Conservation (phyloP, 2,797 vertebrate species). For the Toxotes lorentzi region DNA sequence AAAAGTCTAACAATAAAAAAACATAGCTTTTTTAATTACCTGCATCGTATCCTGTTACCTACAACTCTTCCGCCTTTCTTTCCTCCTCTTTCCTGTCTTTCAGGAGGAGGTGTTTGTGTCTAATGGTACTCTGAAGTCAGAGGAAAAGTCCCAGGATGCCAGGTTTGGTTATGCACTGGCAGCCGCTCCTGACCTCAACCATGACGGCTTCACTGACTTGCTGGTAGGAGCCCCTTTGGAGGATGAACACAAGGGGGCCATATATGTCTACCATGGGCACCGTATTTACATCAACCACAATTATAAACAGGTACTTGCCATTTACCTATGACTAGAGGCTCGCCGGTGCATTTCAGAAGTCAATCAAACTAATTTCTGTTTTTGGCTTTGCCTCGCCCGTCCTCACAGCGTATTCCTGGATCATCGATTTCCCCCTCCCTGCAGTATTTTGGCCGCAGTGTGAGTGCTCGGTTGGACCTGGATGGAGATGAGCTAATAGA, state of each 20-base stretch:
- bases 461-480: conserved; percentile 90
- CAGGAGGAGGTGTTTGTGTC: conserved; percentile 85
- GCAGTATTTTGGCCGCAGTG: conserved; percentile 93
- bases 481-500: conserved; percentile 93
- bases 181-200: conserved; percentile 90
- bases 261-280: conserved; percentile 92
- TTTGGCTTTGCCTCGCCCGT: conserved; percentile 5
- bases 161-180: conserved; percentile 93
- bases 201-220: conserved; percentile 89
- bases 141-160: conserved; percentile 88
- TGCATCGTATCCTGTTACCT: background rate
- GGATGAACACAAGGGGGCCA: conserved; percentile 91
- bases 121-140: conserved; percentile 88
- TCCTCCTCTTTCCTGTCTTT: background rate
- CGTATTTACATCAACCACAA: conserved; percentile 83
- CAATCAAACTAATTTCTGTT: conserved; percentile 1
- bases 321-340: background rate
- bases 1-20: background rate
- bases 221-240: conserved; percentile 94
- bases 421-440: conserved; percentile 85
- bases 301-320: conserved; percentile 87
- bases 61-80: background rate
- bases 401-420: conserved; percentile 88
- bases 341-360: conserved; percentile 15
- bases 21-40: background rate